These are phyloP conservation scores for Coluber constrictor DNA, from an alignment of 2,797 vertebrate genomes.

Conservation along the genomic window DNA sequence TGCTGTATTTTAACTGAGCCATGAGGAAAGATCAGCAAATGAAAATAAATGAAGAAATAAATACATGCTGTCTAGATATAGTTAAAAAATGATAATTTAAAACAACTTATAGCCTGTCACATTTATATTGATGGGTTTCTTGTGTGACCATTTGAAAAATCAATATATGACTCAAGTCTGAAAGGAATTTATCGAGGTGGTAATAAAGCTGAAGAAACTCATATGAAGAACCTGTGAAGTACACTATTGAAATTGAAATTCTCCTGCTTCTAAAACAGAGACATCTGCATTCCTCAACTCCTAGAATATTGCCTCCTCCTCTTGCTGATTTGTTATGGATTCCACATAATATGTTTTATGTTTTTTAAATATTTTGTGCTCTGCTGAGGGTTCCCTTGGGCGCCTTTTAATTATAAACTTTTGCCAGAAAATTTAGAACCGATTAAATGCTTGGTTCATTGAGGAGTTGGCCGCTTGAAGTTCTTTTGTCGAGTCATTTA, in stretches of 20 bases:
- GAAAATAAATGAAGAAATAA: background rate
- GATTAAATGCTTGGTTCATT: conserved; percentile 66
- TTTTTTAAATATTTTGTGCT: conserved; percentile 63
- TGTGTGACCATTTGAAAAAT: conserved; percentile 15
- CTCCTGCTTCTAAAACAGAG: conserved; percentile 2
- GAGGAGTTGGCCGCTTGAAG: conserved; percentile 64
- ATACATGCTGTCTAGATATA: background rate
- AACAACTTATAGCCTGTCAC: background rate
- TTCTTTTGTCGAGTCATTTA: conserved; percentile 76
- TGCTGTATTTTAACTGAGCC: background rate
- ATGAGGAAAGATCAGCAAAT: background rate
- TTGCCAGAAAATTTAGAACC: conserved; percentile 64
- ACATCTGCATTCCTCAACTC: conserved; percentile 12
- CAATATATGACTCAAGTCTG: conserved; percentile 7
- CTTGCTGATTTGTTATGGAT: conserved; percentile 66
- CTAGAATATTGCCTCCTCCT: conserved; percentile 29
- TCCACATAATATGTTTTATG: conserved; percentile 44
- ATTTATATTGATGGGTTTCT: background rate
- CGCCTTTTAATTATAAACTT: conserved; percentile 68
- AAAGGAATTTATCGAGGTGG: background rate
- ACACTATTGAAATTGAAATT: background rate
- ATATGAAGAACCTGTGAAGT: background rate
- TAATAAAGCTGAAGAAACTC: conserved; percentile 38
- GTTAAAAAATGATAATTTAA: background rate
- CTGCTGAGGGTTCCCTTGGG: conserved; percentile 60